Evolutionary conservation across 2,797 vertebrate species (phyloP), one percentile per base, ranked within the genome.

Genomic region (Phrynocephalus forsythii): DNA sequence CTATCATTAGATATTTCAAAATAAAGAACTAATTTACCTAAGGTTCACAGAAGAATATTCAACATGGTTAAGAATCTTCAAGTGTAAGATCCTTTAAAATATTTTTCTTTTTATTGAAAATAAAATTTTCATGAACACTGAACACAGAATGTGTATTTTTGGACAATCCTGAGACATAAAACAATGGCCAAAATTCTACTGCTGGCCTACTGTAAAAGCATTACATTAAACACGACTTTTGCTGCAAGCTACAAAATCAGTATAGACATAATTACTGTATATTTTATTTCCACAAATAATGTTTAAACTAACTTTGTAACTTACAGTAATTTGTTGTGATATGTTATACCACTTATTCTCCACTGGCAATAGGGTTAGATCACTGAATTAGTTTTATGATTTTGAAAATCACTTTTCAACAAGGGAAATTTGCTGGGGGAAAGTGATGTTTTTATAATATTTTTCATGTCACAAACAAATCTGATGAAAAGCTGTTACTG

Each of bases 71-170:
- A 33, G 63, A 30, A 87, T 7, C 60, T 13, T 20, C 22, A 77
- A 22, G 69, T 30, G 22, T 52, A 18, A 20, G 69, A 13, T 28
- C 30, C 56, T 52, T 28, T 52, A 38, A 68, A 86, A 69, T 26
- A 6, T 79, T 77, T 30, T 6, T 52, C 10, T 63, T 66, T 78
- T 87, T 9, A 69, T 24, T 60, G 44, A 68, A 52, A 87, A 56
- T 77, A 56, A 38, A 79, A 77, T 68, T 83, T 38, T n/a, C 63
- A 52, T 73, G n/a, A 87, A 84, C 30, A 82, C 18, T 18, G 13
- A 87, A 86, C 20, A 38, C 22, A 83, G 82, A 84, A 56, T 7
- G 63, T 56, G 78, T 5, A 50, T 30, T 33, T 86, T 67, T 86
- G 9, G 18, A 89, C 82, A 85, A 82, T 84, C 1, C n/a, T 16